Evolutionary conservation across 2,888 invertebrate species (phyloP).

Genomic region (Synergus japonicus): DNA sequence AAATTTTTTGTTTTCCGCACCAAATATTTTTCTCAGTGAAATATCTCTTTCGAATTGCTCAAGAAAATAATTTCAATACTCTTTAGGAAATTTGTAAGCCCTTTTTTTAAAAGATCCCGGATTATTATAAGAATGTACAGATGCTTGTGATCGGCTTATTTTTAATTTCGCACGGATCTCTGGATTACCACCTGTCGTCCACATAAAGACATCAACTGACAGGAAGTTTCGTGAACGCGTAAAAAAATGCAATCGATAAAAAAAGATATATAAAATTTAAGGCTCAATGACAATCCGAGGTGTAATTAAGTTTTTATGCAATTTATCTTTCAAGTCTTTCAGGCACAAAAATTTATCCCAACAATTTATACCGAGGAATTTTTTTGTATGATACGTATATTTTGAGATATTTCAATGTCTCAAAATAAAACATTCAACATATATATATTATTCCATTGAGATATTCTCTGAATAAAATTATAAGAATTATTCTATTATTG

Average conservation of each 20-base stretch:
- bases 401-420: too few species aligned
- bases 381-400: too few species aligned
- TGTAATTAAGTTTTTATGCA: background rate
- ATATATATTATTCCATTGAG: too few species aligned
- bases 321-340: background rate
- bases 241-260: background rate
- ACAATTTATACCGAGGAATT: too few species aligned
- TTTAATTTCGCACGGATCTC: slow-evolving; percentile 1
- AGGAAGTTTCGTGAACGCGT: background rate
- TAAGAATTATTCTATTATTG: too few species aligned
- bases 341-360: too few species aligned
- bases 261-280: background rate
- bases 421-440: too few species aligned
- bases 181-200: background rate
- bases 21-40: too few species aligned
- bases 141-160: slow-evolving; percentile 1
- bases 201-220: background rate
- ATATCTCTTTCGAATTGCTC: too few species aligned
- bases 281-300: background rate
- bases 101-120: background rate
- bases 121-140: background rate
- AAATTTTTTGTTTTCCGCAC: too few species aligned
- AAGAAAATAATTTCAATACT: too few species aligned
- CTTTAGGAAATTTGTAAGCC: background rate
- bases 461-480: too few species aligned